Percentiles rank a stretch among this genome's conserved stretches.
These are phyloP conservation scores for Struthio camelus DNA, from an alignment of 2,113 vertebrate genomes.

Conservation along the genomic window DNA sequence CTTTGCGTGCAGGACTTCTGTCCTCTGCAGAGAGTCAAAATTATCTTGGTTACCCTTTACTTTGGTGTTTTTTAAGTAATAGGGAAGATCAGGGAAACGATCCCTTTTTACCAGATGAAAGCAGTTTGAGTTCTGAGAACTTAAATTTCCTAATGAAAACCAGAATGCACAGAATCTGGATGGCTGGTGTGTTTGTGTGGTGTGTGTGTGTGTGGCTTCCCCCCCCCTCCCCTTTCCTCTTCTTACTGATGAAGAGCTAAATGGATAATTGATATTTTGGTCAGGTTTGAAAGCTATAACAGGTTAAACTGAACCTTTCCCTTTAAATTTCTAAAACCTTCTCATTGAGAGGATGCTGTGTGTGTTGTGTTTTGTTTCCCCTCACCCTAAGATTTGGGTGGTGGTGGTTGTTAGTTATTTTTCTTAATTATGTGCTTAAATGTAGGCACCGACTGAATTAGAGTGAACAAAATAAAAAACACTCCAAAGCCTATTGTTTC, in stretches of 20 bases:
- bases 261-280: background rate
- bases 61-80: background rate
- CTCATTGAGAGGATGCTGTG: background rate
- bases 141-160: background rate
- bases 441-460: background rate
- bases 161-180: background rate
- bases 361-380: accelerated
- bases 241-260: background rate
- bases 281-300: background rate
- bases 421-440: background rate
- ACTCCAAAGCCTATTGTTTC: background rate
- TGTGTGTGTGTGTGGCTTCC: too few species aligned
- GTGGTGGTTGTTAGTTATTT: background rate
- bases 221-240: background rate
- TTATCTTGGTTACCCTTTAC: background rate
- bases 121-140: background rate
- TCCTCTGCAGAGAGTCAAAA: background rate
- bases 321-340: background rate
- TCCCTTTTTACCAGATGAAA: background rate
- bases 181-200: too few species aligned
- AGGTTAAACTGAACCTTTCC: background rate
- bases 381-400: background rate
- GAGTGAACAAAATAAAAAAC: background rate
- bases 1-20: background rate
- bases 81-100: background rate